Conservation (phyloP, 2,888 invertebrate genomes). For the Acleris literana region DNA sequence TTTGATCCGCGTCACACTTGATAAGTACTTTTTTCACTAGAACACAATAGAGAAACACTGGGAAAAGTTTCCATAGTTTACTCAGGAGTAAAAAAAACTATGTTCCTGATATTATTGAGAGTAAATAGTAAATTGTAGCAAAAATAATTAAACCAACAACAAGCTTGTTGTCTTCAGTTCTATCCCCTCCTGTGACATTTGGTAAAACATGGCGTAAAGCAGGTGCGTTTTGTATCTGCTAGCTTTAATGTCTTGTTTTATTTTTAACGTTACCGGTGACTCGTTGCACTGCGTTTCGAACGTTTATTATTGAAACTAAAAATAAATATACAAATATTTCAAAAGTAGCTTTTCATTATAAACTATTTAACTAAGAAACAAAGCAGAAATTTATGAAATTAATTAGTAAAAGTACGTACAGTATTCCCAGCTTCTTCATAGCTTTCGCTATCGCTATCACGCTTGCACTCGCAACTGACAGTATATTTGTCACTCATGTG, state of each 20-base stretch:
- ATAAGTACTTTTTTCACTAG: conserved; percentile 36
- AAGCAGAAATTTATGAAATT: no score
- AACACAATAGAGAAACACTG: conserved; percentile 22
- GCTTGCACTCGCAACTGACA: no score
- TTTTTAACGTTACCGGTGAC: no score
- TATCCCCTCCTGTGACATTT: conserved; percentile 26
- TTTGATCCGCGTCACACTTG: conserved; percentile 52
- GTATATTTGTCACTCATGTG: no score
- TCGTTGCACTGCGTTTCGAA: no score
- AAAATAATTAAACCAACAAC: conserved; percentile 34
- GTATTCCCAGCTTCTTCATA: no score
- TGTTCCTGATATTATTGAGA: conserved; percentile 23
- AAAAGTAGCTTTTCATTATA: no score
- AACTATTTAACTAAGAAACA: no score
- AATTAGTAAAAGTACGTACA: no score
- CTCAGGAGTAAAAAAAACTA: conserved; percentile 4
- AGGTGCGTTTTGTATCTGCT: conserved; percentile 25
- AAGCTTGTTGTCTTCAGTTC: conserved; percentile 32
- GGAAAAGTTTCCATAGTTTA: conserved; percentile 20
- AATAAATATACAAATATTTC: no score
- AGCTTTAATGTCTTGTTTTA: neutral
- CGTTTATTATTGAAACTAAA: no score
- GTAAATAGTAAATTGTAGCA: conserved; percentile 20
- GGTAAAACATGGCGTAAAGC: conserved; percentile 29
- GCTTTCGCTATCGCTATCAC: no score